Percentiles rank a stretch among this genome's conserved stretches.
phyloP scores from a whole-genome alignment of 92 coral and sea anemone genomes.

The Anthopleura xanthogrammica region DNA sequence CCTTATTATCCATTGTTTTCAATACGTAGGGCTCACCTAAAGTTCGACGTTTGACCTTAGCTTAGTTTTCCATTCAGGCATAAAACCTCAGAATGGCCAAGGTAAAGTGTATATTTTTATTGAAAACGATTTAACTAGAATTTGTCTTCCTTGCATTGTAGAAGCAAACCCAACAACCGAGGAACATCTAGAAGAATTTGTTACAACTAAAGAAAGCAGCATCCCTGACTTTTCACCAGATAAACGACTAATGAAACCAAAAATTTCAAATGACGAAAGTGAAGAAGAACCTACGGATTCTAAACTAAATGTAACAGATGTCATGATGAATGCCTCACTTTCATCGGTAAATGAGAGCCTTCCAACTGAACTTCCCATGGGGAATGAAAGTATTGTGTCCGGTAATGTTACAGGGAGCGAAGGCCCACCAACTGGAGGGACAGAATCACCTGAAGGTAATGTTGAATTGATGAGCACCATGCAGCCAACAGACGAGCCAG shows the following conservation, averaged over 20 bases:
- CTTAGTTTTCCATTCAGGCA: too few relatives aligned
- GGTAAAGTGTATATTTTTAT: too few relatives aligned
- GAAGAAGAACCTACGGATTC: background rate
- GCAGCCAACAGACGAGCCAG: background rate
- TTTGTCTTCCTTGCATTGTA: too few relatives aligned
- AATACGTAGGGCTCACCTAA: too few relatives aligned
- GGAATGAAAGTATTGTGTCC: background rate
- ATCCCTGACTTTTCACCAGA: background rate
- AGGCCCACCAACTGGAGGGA: background rate
- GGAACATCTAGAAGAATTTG: background rate
- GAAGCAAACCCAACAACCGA: background rate
- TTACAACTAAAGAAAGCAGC: background rate
- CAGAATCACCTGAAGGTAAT: background rate
- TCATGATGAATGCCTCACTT: background rate
- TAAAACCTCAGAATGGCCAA: too few relatives aligned
- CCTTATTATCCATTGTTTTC: too few relatives aligned
- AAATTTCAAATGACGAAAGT: background rate
- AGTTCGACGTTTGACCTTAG: too few relatives aligned
- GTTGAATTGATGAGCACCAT: background rate
- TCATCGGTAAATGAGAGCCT: background rate
- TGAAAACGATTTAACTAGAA: too few relatives aligned
- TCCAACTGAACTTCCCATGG: background rate
- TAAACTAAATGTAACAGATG: background rate
- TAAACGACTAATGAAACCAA: background rate
- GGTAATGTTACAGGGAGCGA: background rate